Conservation (phyloP, 2,888 invertebrate species). For the Trichogramma evanescens region DNA sequence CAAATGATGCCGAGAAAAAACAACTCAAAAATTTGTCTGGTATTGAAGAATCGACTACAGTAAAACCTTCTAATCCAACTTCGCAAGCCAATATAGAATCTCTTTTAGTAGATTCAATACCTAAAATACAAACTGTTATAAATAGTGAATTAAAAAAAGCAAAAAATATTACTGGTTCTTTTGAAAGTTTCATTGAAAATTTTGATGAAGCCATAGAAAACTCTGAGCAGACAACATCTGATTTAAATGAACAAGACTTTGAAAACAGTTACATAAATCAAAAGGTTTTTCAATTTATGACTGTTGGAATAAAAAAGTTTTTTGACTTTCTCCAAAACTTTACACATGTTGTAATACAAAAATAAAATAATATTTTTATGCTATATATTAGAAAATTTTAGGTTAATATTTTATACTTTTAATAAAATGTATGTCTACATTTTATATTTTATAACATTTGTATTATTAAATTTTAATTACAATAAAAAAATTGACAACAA, state of each 20-base stretch:
- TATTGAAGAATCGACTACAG: background rate
- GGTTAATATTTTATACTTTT: background rate
- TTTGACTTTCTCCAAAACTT: conserved; percentile 27
- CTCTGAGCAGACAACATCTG: conserved; percentile 21
- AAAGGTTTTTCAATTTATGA: conserved; percentile 25
- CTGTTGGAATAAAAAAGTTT: conserved; percentile 30
- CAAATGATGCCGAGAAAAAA: conserved; percentile 9
- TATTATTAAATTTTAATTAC: no score
- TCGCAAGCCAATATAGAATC: conserved; percentile 21
- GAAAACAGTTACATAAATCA: conserved; percentile 13
- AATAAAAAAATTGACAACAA: no score
- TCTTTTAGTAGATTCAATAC: conserved; percentile 28
- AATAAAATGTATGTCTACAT: background rate
- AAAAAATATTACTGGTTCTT: conserved; percentile 29
- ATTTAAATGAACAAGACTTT: background rate
- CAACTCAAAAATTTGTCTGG: background rate
- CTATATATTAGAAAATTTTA: background rate
- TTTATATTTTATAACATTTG: no score
- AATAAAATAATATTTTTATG: background rate
- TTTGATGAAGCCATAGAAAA: conserved; percentile 24
- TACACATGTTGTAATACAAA: background rate
- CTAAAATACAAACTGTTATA: conserved; percentile 30
- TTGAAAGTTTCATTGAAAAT: conserved; percentile 31
- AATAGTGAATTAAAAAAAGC: conserved; percentile 27
- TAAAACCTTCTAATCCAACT: conserved; percentile 6